These are phyloP conservation scores for Malacoctenus gilli DNA, from an alignment of 2,797 vertebrate genomes.

Conservation along the genomic window DNA sequence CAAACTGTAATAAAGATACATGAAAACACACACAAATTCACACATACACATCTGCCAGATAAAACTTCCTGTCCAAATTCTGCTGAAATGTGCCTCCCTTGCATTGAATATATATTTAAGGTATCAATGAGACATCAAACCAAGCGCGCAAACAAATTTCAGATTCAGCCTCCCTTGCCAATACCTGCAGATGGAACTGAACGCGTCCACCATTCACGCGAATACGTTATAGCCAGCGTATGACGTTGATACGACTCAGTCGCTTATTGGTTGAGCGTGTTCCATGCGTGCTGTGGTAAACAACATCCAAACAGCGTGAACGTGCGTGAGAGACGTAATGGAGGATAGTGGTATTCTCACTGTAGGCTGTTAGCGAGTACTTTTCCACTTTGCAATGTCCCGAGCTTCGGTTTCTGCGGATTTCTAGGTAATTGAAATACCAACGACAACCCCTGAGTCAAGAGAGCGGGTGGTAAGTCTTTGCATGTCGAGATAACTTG, in stretches of 20 bases:
- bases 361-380: conserved; percentile 44
- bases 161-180: no score
- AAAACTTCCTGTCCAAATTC: no score
- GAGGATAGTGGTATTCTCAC: conserved; percentile 50
- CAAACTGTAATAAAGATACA: no score
- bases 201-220: no score
- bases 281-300: conserved; percentile 78
- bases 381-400: conserved; percentile 10
- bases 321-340: conserved; percentile 69
- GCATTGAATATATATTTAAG: no score
- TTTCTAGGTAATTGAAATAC: conserved; percentile 4
- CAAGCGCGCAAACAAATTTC: no score
- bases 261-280: conserved; percentile 72
- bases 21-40: no score
- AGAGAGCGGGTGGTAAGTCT: conserved; percentile 51
- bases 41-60: no score
- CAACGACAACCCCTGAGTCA: conserved; percentile 7
- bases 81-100: no score
- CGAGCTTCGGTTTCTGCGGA: not conserved
- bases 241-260: not conserved
- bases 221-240: not conserved
- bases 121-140: no score
- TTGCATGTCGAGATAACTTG: conserved; percentile 5
- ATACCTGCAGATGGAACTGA: no score
- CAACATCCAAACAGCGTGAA: conserved; percentile 62